A percentile compares a stretch with the other conserved stretches of the same genome.
Conservation (phyloP, 2,888 invertebrate genomes). For the Synergus umbraculus region DNA sequence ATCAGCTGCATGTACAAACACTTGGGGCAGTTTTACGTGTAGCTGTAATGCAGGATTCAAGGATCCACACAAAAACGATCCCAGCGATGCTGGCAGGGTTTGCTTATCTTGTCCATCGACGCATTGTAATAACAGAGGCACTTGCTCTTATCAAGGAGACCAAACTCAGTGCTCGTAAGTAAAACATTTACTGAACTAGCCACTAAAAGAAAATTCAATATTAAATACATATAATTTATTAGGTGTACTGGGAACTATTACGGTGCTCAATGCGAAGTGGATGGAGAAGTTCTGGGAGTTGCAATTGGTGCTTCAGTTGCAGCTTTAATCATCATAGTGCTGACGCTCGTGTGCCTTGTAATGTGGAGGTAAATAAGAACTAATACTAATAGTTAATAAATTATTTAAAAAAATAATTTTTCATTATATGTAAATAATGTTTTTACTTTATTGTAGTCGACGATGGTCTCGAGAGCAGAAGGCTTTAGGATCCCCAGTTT, state of each 20-base stretch:
- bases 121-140: conserved; percentile 90
- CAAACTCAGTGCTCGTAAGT: conserved; percentile 86
- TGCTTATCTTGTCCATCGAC: conserved; percentile 88
- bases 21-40: conserved; percentile 91
- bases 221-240: conserved; percentile 42
- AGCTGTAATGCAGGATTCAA: conserved; percentile 86
- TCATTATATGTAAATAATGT: background rate
- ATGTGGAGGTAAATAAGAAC: conserved; percentile 89
- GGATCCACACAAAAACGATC: conserved; percentile 86
- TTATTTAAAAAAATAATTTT: conserved; percentile 1
- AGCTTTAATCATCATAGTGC: conserved; percentile 91
- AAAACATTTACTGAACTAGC: background rate
- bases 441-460: conserved; percentile 80
- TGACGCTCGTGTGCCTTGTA: conserved; percentile 91
- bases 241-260: conserved; percentile 93
- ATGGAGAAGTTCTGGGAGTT: conserved; percentile 94
- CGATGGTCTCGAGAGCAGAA: conserved; percentile 95
- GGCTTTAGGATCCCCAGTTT: conserved; percentile 88
- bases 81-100: conserved; percentile 84
- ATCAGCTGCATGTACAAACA: conserved; percentile 87
- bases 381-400: background rate
- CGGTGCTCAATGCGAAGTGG: conserved; percentile 92
- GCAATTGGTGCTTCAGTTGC: conserved; percentile 94
- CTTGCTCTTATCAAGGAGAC: conserved; percentile 89
- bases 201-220: background rate